Percentiles rank a stretch among this genome's conserved stretches.
These are phyloP conservation scores for Parotia lawesii DNA, from an alignment of 2,113 vertebrate genomes.

Conservation along the genomic window DNA sequence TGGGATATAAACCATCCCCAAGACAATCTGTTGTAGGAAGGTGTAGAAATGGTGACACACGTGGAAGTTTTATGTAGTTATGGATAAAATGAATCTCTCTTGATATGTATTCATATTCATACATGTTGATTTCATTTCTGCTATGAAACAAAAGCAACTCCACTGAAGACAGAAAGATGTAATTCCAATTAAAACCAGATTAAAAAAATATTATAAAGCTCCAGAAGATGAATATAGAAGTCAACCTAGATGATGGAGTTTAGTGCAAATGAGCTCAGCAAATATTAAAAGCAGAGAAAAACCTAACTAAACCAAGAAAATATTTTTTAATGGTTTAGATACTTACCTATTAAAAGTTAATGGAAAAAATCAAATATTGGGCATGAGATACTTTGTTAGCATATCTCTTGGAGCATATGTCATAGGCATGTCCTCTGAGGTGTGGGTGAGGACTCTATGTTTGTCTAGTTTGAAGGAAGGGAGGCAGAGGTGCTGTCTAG, in stretches of 20 bases:
- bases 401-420: background rate
- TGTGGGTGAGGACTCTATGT: background rate
- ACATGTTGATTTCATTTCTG: background rate
- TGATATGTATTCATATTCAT: background rate
- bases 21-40: background rate
- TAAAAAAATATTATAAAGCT: background rate
- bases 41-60: background rate
- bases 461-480: background rate
- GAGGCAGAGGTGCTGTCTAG: background rate
- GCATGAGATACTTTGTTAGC: background rate
- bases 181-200: background rate
- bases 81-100: background rate
- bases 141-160: background rate
- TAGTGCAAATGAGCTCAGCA: background rate
- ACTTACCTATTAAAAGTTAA: background rate
- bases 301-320: background rate
- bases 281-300: background rate
- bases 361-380: background rate
- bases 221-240: background rate
- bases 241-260: background rate
- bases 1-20: too few relatives aligned
- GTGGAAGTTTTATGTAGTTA: background rate
- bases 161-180: background rate
- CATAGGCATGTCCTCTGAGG: background rate
- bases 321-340: background rate